These are phyloP conservation scores for Schizaphis graminum DNA, from an alignment of 2,888 invertebrate genomes.

Conservation along the genomic window DNA sequence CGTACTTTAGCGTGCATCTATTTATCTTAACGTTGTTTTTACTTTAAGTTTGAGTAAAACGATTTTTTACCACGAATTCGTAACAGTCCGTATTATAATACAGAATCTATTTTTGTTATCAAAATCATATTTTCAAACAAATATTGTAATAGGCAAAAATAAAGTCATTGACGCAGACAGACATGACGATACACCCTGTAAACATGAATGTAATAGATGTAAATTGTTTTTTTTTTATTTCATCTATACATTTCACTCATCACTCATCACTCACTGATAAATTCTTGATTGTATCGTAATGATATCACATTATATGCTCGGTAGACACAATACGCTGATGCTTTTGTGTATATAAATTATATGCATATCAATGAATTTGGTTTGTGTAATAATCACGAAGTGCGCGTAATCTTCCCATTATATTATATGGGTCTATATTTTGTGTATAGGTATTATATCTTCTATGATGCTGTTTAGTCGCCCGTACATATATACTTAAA, in stretches of 20 bases:
- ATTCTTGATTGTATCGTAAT: background rate
- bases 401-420: background rate
- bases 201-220: background rate
- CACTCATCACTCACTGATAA: background rate
- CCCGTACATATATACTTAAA: background rate
- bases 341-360: background rate
- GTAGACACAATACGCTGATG: background rate
- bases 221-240: background rate
- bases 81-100: background rate
- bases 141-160: background rate
- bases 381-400: background rate
- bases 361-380: background rate
- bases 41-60: background rate
- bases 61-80: background rate
- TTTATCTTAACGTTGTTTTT: background rate
- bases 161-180: background rate
- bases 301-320: background rate
- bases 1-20: too few species aligned
- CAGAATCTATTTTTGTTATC: background rate
- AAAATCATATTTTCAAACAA: background rate
- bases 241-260: background rate
- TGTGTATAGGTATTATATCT: background rate
- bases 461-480: background rate
- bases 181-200: background rate
- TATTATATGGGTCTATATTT: background rate